These are phyloP conservation scores for Synergus gifuensis DNA, from an alignment of 2,888 invertebrate genomes.

Conservation along the genomic window DNA sequence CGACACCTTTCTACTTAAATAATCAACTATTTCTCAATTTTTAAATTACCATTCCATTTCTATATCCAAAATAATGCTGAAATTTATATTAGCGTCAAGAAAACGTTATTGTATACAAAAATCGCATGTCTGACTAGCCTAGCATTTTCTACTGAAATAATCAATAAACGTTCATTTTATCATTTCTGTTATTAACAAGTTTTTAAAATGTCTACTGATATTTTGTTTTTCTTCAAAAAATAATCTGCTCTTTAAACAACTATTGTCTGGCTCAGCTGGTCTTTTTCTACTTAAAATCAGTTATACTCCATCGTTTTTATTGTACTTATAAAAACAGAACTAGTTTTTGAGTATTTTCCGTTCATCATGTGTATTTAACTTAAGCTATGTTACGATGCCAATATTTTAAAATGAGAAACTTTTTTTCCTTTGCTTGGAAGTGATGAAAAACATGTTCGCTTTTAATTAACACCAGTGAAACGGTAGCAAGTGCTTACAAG, in stretches of 20 bases:
- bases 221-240: not conserved
- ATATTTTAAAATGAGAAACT: not conserved
- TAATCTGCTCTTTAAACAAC: not conserved
- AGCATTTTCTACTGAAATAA: not conserved
- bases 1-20: not conserved
- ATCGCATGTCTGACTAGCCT: not conserved
- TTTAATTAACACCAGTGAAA: constrained; percentile 29
- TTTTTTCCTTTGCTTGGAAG: not conserved
- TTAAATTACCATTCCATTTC: not conserved
- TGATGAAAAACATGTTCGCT: constrained; percentile 26
- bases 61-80: not conserved
- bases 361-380: not conserved
- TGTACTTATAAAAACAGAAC: not conserved
- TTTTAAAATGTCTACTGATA: not conserved
- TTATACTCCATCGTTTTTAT: not conserved
- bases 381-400: not conserved
- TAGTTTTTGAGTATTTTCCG: not conserved
- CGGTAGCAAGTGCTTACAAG: constrained; percentile 14
- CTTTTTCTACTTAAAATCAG: not conserved
- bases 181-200: not conserved
- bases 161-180: too few species aligned
- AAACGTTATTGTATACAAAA: not conserved
- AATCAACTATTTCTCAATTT: not conserved
- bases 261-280: not conserved
- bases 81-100: not conserved